Base-by-base conservation (phyloP, 1,140 invertebrate species). In the Penaeus vannamei region DNA sequence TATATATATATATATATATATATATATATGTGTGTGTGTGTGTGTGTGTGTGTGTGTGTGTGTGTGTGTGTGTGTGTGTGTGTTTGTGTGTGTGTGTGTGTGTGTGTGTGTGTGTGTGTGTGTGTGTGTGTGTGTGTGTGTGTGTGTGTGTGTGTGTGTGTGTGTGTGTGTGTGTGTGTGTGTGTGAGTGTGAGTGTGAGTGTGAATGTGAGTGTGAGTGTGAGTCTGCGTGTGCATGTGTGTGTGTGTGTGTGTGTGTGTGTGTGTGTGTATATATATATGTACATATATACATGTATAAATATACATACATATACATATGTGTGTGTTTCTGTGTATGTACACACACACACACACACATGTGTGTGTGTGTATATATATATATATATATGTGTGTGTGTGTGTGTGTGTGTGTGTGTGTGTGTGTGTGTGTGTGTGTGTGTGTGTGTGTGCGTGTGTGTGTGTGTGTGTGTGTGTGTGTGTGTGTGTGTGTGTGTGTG, bases 311-410 rank as follows among this genome's bases (percentile, higher is more conserved):
- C n/a, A 72, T 72, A 72, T 72, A 72, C 4, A 72, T 72, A 72
- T 72, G n/a, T 72, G n/a, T 72, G n/a, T 72, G n/a, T 72, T 23
- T 72, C 20, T 72, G n/a, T 72, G n/a, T 72, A 72, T 72, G n/a
- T 72, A 72, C n/a, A 72, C 17, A n/a, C n/a, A 72, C 17, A 26
- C n/a, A 72, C n/a, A 72, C n/a, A n/a, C 32, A 72, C n/a, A 72
- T 72, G 2, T 72, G 0, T 72, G 12, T 72, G 23, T 72, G 14
- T 26, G 32, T 20, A n/a, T 72, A 72, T 72, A 72, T 72, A 26
- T 72, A 72, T 72, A 72, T 72, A 72, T 72, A 72, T 72, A n/a
- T 72, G n/a, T 72, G n/a, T 72, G n/a, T 72, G n/a, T 72, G n/a
- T 72, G n/a, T 72, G n/a, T 72, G n/a, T 72, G n/a, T 72, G n/a